A percentile compares a stretch with the other conserved stretches of the same genome.
Evolutionary conservation across 92 coral and sea anemone genomes (phyloP).

Genomic region (Umimayanthus chanpuru): DNA sequence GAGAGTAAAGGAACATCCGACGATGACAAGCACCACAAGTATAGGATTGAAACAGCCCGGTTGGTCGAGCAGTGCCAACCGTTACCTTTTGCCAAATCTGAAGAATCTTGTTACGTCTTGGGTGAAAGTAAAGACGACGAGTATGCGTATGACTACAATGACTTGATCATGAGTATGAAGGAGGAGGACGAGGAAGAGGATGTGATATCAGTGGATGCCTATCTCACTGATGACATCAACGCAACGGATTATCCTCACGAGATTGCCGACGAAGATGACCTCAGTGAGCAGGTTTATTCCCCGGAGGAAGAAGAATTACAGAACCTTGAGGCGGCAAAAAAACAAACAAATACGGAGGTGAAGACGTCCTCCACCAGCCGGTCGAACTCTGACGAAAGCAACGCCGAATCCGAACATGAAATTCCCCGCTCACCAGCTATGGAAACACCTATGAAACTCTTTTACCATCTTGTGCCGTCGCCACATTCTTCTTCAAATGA

Average conservation of each 20-base stretch:
- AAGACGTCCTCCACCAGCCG: constrained; percentile 35
- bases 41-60: constrained; percentile 64
- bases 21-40: constrained; percentile 10
- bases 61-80: constrained; percentile 82
- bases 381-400: constrained; percentile 70
- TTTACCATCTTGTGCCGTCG: constrained; percentile 95
- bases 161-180: constrained; percentile 74
- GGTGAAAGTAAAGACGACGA: constrained; percentile 82
- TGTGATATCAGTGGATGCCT: constrained; percentile 64
- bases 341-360: constrained; percentile 26
- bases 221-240: constrained; percentile 59
- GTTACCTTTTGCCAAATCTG: constrained; percentile 45
- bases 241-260: constrained; percentile 48
- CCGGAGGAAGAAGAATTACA: constrained; percentile 57
- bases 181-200: constrained; percentile 79
- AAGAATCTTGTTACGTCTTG: constrained; percentile 51
- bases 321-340: constrained; percentile 30
- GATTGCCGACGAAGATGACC: background rate
- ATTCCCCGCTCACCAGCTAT: constrained; percentile 87
- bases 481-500: constrained; percentile 94
- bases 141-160: constrained; percentile 81
- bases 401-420: constrained; percentile 72
- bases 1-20: background rate
- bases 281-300: constrained; percentile 28
- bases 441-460: constrained; percentile 92